Evolutionary conservation across 2,113 vertebrate species (phyloP).

Genomic region (Rallus limicola): DNA sequence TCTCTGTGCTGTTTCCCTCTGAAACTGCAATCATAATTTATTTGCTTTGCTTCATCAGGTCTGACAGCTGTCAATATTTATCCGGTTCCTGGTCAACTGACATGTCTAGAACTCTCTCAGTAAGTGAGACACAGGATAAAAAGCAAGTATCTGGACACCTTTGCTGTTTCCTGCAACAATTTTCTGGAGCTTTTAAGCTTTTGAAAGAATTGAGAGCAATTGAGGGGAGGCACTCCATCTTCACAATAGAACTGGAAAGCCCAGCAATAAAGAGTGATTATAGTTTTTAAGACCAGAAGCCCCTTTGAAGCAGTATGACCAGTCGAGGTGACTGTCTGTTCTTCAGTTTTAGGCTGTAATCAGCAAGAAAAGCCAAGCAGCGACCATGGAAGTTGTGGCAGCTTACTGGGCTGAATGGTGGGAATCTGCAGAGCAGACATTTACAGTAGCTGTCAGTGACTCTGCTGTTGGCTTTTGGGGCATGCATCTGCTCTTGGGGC

Average conservation of each 20-base stretch:
- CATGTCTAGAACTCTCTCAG: conserved; percentile 89
- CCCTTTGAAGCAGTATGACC: neutral
- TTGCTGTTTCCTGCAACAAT: neutral
- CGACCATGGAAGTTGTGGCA: neutral
- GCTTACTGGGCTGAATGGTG: neutral
- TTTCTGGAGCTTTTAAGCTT: neutral
- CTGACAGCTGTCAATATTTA: conserved; percentile 88
- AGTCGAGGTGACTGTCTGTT: neutral
- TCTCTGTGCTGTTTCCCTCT: neutral
- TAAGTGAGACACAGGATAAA: conserved; percentile 74
- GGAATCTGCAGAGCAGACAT: neutral
- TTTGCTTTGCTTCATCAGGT: conserved; percentile 75
- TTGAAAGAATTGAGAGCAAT: neutral
- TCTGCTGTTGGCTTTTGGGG: neutral
- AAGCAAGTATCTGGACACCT: neutral
- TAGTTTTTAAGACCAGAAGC: neutral
- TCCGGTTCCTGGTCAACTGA: conserved; percentile 88
- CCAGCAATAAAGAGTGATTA: neutral
- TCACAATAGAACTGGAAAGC: neutral
- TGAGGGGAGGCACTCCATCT: neutral
- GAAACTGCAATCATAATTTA: neutral
- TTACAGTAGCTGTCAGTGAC: neutral
- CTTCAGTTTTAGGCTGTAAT: neutral
- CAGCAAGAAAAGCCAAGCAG: neutral
- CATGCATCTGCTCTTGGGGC: neutral